Evolutionary conservation across 2,888 invertebrate genomes (phyloP).

Genomic region (Linnaemya tessellans): DNA sequence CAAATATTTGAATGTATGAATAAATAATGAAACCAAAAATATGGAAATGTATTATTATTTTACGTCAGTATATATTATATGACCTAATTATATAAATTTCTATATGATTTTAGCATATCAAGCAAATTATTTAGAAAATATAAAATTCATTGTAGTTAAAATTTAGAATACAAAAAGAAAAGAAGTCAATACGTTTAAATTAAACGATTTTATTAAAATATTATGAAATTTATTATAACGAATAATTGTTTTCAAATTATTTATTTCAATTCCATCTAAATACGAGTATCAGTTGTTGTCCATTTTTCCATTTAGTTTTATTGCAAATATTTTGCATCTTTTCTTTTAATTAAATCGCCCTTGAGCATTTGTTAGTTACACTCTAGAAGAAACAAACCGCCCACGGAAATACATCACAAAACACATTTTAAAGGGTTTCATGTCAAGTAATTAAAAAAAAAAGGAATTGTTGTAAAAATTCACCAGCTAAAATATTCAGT

Average conservation of each 20-base stretch:
- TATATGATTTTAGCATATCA: not conserved
- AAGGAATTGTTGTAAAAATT: not conserved
- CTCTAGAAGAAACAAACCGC: not conserved
- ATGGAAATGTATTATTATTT: not conserved
- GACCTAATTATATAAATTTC: not conserved
- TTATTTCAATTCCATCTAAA: too few species aligned
- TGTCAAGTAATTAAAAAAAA: not conserved
- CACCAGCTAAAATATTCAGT: not conserved
- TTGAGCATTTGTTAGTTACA: not conserved
- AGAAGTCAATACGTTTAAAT: too few species aligned
- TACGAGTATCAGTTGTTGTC: too few species aligned
- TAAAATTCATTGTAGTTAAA: too few species aligned
- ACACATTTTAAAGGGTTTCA: slow-evolving; percentile 19
- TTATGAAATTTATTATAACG: too few species aligned
- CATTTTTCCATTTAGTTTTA: too few species aligned
- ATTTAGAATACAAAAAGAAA: too few species aligned
- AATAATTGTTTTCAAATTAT: too few species aligned
- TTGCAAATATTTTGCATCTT: not conserved
- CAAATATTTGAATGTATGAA: not conserved
- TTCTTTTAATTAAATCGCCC: not conserved
- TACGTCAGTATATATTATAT: not conserved
- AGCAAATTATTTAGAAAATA: too few species aligned
- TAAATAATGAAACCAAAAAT: not conserved
- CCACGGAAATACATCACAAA: slow-evolving; percentile 18
- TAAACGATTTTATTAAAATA: too few species aligned